phyloP scores from a whole-genome alignment of 2,888 invertebrate genomes.

The Gortyna flavago region DNA sequence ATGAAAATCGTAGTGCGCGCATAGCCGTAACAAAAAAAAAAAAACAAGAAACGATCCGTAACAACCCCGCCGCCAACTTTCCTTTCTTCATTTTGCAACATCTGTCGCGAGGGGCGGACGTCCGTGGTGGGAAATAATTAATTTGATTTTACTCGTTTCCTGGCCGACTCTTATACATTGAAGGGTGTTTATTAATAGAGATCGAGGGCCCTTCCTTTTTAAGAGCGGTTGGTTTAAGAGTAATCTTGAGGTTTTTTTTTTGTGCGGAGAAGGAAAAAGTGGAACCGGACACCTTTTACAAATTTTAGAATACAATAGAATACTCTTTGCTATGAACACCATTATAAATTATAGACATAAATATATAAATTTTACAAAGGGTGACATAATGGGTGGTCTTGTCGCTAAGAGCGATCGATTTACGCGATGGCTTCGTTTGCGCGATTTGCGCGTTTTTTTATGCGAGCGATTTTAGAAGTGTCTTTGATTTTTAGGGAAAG shows the following conservation, averaged over 20 bases:
- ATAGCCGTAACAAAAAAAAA: not conserved
- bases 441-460: too few species aligned
- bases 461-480: conserved; percentile 2
- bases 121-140: conserved; percentile 28
- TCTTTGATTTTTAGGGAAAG: not conserved
- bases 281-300: not conserved
- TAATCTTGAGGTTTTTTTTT: conserved; percentile 3
- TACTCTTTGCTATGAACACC: too few species aligned
- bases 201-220: not conserved
- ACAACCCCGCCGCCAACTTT: conserved; percentile 4
- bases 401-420: too few species aligned
- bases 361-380: too few species aligned
- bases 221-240: not conserved
- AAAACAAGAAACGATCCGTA: conserved; percentile 8
- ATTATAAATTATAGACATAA: too few species aligned
- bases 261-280: not conserved
- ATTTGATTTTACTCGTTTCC: conserved; percentile 39
- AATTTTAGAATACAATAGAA: not conserved
- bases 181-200: not conserved
- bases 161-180: conserved; percentile 5
- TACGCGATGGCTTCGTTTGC: too few species aligned
- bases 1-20: too few species aligned
- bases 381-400: too few species aligned
- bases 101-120: conserved; percentile 12
- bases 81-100: conserved; percentile 25